Conservation (phyloP, 2,113 vertebrate genomes). For the Delphinapterus leucas region DNA sequence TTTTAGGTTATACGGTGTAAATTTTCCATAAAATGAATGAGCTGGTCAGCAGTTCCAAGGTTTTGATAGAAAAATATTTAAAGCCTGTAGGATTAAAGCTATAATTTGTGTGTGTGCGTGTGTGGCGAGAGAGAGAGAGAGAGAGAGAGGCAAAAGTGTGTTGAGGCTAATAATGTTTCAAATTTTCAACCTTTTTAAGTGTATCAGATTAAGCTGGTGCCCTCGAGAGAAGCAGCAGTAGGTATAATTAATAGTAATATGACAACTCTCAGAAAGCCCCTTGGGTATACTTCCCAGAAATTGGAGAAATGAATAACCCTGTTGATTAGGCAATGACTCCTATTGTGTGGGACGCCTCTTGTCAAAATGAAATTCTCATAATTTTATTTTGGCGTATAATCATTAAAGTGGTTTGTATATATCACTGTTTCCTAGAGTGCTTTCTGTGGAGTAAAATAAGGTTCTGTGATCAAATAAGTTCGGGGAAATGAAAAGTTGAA, state of each 20-base stretch:
- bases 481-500: neutral
- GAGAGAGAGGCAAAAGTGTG: neutral
- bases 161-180: neutral
- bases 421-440: neutral
- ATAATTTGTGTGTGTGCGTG: neutral
- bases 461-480: neutral
- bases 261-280: neutral
- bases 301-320: neutral
- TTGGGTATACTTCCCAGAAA: neutral
- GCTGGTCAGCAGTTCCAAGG: neutral
- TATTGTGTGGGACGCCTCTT: neutral
- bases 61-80: slow-evolving; percentile 32
- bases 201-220: neutral
- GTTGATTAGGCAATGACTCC: neutral
- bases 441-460: neutral
- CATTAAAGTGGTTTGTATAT: neutral
- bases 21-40: slow-evolving; percentile 7
- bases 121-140: too few relatives aligned
- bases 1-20: neutral
- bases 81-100: neutral
- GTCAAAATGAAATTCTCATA: slow-evolving; percentile 9
- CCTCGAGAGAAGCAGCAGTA: neutral
- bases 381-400: neutral
- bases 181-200: neutral
- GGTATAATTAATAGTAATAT: neutral